phyloP scores from a whole-genome alignment of 2,888 invertebrate genomes.

The Ephialtes manifestator region DNA sequence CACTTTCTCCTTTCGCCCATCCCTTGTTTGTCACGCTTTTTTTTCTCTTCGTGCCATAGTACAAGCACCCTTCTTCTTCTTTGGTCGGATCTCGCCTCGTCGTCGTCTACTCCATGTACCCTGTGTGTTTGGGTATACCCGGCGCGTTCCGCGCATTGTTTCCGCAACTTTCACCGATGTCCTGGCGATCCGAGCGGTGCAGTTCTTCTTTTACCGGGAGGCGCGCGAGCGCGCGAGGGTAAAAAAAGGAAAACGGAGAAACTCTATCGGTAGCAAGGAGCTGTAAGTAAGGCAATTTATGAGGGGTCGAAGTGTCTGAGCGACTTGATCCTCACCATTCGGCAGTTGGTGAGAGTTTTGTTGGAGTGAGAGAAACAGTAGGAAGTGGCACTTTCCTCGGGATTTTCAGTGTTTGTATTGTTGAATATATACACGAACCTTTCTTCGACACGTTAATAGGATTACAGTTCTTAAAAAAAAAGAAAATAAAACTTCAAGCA shows the following conservation, averaged over 20 bases:
- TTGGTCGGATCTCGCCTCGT: conserved; percentile 33
- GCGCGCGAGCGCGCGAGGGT: conserved; percentile 55
- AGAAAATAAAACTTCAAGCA: conserved; percentile 41
- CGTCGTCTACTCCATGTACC: conserved; percentile 34
- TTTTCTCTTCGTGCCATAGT: conserved; percentile 49
- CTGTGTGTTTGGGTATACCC: conserved; percentile 68
- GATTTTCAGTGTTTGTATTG: conserved; percentile 46
- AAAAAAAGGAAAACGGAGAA: conserved; percentile 75
- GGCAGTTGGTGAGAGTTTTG: conserved; percentile 4
- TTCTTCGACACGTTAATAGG: conserved; percentile 16
- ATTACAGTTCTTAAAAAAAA: conserved; percentile 27
- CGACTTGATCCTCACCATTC: conserved; percentile 46
- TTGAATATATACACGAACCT: conserved; percentile 35
- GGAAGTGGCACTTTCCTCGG: conserved; percentile 62
- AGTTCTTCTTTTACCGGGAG: conserved; percentile 60
- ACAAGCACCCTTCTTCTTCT: conserved; percentile 51
- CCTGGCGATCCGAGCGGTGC: conserved; percentile 52
- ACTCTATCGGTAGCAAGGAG: conserved; percentile 42
- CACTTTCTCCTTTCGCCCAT: conserved; percentile 74
- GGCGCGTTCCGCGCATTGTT: conserved; percentile 80
- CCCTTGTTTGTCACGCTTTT: conserved; percentile 63
- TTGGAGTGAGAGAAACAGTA: conserved; percentile 18
- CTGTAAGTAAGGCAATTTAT: conserved; percentile 78
- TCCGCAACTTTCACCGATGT: conserved; percentile 81
- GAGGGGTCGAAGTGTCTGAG: conserved; percentile 72